Base-by-base conservation (phyloP, 2,888 invertebrate genomes). In the Branchellion lobata region DNA sequence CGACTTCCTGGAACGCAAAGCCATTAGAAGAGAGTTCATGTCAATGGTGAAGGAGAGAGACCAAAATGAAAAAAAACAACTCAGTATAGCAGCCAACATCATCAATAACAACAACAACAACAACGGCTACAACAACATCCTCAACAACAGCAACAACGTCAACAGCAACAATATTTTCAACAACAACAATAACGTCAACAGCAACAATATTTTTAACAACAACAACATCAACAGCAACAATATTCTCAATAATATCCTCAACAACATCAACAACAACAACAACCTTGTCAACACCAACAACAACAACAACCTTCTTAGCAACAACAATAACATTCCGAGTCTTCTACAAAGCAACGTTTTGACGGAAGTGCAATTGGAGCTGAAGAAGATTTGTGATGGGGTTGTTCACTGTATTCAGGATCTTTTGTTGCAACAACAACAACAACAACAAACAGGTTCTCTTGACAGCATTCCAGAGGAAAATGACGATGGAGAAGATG, bases 401-500 rank as follows among this genome's bases (percentile, higher is more conserved):
- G 57, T 77, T 24, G 77, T 77, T 34, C 31, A 29, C 33, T 77
- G 34, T 24, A 77, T 77, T n/a, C 77, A 77, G 24, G 77, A 65
- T 34, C 31, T 77, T 1, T 27, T 77, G 18, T 31, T 77, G 31
- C 53, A 53, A 53, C 61, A 77, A 61, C 77, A 57, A 57, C 61
- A 53, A 53, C 51, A 27, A 65, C n/a, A 27, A 29, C n/a, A 65
- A 33, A n/a, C n/a, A n/a, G n/a, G 31, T 18, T 57, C n/a, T 36
- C 29, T 77, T 24, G 57, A 77, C 21, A 77, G 77, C 65, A 77
- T 77, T 24, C 77, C 77, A 33, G 77, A 77, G 24, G 77, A 61
- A 31, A 57, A 77, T 27, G 77, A 77, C 8, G 77, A 77, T 24
- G 61, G 21, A 18, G 61, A 57, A 5, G 61, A 57, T 24, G 61